Evolutionary conservation across 2,797 vertebrate species (phyloP).

Genomic region (Gouania willdenowi): DNA sequence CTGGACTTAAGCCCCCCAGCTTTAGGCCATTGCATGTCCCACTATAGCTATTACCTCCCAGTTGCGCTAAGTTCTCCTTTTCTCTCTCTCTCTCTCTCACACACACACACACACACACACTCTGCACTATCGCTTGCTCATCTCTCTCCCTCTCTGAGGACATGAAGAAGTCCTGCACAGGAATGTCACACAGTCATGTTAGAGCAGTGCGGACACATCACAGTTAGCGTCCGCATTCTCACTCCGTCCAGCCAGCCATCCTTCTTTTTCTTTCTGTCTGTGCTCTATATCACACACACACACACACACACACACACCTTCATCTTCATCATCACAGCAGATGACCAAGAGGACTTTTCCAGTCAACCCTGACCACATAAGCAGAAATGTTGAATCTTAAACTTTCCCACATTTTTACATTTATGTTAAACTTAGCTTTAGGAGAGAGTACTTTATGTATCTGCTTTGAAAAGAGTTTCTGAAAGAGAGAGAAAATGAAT

Average conservation of each 20-base stretch:
- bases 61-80: slow-evolving; percentile 50
- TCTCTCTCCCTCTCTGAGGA: slow-evolving; percentile 32
- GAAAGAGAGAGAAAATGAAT: too few species aligned
- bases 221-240: slow-evolving; percentile 67
- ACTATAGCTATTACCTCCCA: slow-evolving; percentile 73
- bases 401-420: not conserved
- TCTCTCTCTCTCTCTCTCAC: slow-evolving; percentile 11
- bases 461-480: too few species aligned
- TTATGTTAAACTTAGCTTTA: too few species aligned
- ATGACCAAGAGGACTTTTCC: slow-evolving; percentile 7
- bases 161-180: slow-evolving; percentile 62
- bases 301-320: slow-evolving; percentile 13
- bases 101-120: too few species aligned
- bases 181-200: slow-evolving; percentile 75
- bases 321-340: slow-evolving; percentile 16
- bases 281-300: not conserved
- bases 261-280: slow-evolving; percentile 3
- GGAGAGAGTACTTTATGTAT: too few species aligned
- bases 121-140: too few species aligned
- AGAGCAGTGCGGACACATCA: slow-evolving; percentile 69
- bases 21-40: slow-evolving; percentile 67
- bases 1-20: too few species aligned
- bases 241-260: slow-evolving; percentile 44
- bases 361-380: not conserved
- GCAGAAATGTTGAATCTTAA: not conserved